Evolutionary conservation across 1,140 invertebrate genomes (phyloP), one percentile per base, ranked within the genome.

Genomic region (Euwallacea fornicatus): DNA sequence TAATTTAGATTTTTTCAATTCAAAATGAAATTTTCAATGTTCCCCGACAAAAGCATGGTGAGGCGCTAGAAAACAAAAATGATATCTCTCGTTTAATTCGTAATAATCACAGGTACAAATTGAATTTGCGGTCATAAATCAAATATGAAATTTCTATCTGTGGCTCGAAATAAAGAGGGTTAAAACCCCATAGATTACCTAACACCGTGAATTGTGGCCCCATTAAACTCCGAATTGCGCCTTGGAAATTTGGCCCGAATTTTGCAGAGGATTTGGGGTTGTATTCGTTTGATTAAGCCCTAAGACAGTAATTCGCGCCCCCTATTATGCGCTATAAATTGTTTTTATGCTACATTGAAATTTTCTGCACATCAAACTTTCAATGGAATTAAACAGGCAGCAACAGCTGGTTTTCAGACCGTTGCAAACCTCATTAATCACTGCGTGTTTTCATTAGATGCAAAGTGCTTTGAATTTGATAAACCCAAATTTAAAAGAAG

Each of bases 101-200:
- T 58, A 58, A 42, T 67, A 58, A 59, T 58, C 41, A 13, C 42
- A 42, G 16, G 10, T 67, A 46, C 42, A 46, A 67, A 67, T 59
- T 44, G 42, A 59, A 58, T 58, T 13, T 7, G 54, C 13, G 9
- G 8, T 3, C 55, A 59, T 58, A 59, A 67, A 67, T 66, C 42
- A 42, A 67, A 67, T 54, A 58, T 66, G 64, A 66, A 59, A 67
- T 58, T 67, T 67, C 54, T 67, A 67, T 67, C 65, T 67, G 3
- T 21, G 55, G 55, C n/a, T 46, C 9, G 15, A 67, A 67, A 67
- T 67, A 59, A 67, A 67, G 54, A 67, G 65, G 65, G 65, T 59
- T 67, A 59, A 67, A 67, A 59, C 33, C 54, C 7, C 44, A 44
- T 50, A 60, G 66, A 68, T 68, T 68, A 60, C 16, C 15, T 68